Evolutionary conservation across 2,888 invertebrate genomes (phyloP).

Genomic region (Drosophila lacicola): DNA sequence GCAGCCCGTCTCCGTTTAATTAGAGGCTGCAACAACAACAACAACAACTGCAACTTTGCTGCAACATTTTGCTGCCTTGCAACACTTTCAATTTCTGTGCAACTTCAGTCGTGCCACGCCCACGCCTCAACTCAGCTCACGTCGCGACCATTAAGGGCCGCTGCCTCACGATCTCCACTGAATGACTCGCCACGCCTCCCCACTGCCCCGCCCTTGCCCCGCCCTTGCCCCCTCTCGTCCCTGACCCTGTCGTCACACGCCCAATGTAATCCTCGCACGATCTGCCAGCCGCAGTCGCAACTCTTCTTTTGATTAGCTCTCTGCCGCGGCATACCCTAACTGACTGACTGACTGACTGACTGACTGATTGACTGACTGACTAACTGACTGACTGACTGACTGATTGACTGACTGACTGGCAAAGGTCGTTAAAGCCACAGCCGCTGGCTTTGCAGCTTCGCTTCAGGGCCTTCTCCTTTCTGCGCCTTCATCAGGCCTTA

Average conservation of each 20-base stretch:
- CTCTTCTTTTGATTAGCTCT: constrained; percentile 61
- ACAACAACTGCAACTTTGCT: constrained; percentile 18
- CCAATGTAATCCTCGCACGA: constrained; percentile 77
- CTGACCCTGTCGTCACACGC: constrained; percentile 72
- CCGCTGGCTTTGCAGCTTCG: constrained; percentile 19
- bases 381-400: constrained; percentile 4
- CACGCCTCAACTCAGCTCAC: constrained; percentile 61
- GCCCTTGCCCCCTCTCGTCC: background rate
- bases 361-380: background rate
- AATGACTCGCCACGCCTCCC: constrained; percentile 29
- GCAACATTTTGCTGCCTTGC: constrained; percentile 17
- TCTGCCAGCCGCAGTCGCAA: constrained; percentile 30
- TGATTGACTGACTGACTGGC: constrained; percentile 44
- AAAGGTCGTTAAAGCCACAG: constrained; percentile 77
- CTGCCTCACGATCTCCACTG: constrained; percentile 70
- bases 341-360: constrained; percentile 7
- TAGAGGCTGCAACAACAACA: constrained; percentile 50
- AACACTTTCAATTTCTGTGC: constrained; percentile 69
- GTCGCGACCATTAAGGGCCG: constrained; percentile 81
- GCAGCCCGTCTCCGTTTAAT: constrained; percentile 77
- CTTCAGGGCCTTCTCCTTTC: constrained; percentile 62
- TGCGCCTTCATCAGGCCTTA: constrained; percentile 58
- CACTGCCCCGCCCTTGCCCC: background rate
- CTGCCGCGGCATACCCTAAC: background rate
- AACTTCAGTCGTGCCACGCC: constrained; percentile 54